Evolutionary conservation across 2,888 invertebrate species (phyloP).

Genomic region (Clusia tigrina): DNA sequence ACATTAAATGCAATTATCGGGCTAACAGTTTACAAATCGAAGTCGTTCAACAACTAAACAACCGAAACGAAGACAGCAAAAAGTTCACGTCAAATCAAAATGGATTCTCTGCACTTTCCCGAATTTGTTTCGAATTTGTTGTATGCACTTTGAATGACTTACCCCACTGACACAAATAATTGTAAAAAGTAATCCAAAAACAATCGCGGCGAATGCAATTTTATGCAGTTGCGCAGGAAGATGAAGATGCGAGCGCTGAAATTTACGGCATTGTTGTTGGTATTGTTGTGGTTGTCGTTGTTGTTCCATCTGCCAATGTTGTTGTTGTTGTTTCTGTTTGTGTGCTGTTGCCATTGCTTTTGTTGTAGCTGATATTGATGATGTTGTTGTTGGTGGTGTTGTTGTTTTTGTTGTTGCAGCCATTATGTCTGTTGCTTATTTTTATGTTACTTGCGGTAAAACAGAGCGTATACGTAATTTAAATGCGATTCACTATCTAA

Average conservation of each 20-base stretch:
- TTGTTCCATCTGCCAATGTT: constrained; percentile 22
- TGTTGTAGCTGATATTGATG: constrained; percentile 28
- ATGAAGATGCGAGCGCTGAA: constrained; percentile 38
- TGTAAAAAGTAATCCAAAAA: constrained; percentile 58
- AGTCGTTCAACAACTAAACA: too few relatives aligned
- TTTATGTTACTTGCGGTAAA: constrained; percentile 25
- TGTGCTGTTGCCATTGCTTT: constrained; percentile 22
- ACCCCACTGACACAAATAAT: constrained; percentile 65
- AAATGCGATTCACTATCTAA: constrained; percentile 41
- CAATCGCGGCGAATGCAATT: constrained; percentile 42
- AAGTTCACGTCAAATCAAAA: constrained; percentile 8
- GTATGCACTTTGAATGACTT: constrained; percentile 39
- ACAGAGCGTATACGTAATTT: constrained; percentile 50
- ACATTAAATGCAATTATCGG: constrained; percentile 1
- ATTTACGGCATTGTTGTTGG: constrained; percentile 25
- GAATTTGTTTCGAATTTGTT: neutral
- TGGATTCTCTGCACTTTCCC: neutral
- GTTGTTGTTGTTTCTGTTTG: constrained; percentile 25
- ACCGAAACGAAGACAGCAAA: constrained; percentile 1
- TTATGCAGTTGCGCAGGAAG: constrained; percentile 36
- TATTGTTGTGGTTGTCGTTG: constrained; percentile 25
- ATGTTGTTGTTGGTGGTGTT: constrained; percentile 26
- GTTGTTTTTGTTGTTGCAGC: constrained; percentile 23
- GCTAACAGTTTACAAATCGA: neutral
- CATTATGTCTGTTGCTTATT: constrained; percentile 19